Conservation (phyloP, 2,113 vertebrate species). For the Brachyistius frenatus region DNA sequence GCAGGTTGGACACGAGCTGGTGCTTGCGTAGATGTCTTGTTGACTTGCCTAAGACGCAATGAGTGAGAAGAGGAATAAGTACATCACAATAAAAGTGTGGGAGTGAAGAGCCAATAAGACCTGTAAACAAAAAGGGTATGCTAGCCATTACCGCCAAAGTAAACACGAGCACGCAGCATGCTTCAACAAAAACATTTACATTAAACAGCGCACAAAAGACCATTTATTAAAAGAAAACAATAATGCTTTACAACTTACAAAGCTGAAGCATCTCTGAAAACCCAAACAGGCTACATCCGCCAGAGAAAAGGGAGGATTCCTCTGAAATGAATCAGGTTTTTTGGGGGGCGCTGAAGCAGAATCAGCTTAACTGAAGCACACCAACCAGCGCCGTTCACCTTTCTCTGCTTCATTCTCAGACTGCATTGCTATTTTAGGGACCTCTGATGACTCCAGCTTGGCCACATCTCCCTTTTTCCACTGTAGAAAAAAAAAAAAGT, state of each 20-base stretch:
- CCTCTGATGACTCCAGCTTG: conserved; percentile 78
- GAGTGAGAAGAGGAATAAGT: conserved; percentile 47
- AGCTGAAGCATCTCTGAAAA: conserved; percentile 61
- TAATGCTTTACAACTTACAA: conserved; percentile 57
- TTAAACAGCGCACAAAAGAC: conserved; percentile 64
- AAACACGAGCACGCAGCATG: conserved; percentile 56
- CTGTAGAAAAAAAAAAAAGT: conserved; percentile 66
- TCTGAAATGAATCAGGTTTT: conserved; percentile 51
- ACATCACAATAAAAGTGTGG: conserved; percentile 42
- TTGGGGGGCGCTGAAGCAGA: conserved; percentile 41
- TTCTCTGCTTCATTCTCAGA: conserved; percentile 71
- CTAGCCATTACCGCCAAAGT: conserved; percentile 55
- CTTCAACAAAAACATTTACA: conserved; percentile 77
- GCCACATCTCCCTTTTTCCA: conserved; percentile 81
- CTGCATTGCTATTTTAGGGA: conserved; percentile 75
- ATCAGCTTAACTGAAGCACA: conserved; percentile 46
- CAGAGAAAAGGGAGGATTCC: conserved; percentile 58
- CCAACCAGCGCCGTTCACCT: conserved; percentile 67
- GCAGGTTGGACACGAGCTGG: conserved; percentile 8
- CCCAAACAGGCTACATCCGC: conserved; percentile 45
- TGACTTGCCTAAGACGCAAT: conserved; percentile 30
- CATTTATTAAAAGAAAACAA: conserved; percentile 80
- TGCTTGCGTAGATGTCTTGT: conserved; percentile 18
- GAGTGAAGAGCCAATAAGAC: conserved; percentile 64
- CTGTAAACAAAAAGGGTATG: conserved; percentile 68